Evolutionary conservation across 1,140 invertebrate genomes (phyloP).

Genomic region (Nasonia vitripennis): DNA sequence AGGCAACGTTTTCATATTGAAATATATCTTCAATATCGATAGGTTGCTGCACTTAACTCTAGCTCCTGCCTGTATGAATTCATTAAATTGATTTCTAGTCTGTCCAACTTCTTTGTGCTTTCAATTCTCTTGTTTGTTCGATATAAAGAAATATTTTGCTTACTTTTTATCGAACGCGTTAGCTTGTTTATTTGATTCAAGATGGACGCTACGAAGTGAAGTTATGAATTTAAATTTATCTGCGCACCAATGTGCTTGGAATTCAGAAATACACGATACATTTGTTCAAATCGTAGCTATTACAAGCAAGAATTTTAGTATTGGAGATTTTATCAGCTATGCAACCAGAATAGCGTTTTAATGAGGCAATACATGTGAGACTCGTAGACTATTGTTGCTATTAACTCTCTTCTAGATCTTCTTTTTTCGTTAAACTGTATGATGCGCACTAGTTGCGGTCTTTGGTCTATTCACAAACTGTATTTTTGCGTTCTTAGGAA

Average conservation of each 20-base stretch:
- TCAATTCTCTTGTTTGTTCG: background rate
- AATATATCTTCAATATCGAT: constrained; percentile 3
- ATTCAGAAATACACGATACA: constrained; percentile 4
- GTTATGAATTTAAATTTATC: constrained; percentile 37
- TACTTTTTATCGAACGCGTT: constrained; percentile 18
- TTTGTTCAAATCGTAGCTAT: constrained; percentile 40
- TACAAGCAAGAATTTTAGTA: constrained; percentile 8
- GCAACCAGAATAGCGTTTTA: constrained; percentile 1
- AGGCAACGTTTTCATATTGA: constrained; percentile 25
- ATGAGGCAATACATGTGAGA: background rate
- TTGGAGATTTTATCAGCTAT: constrained; percentile 11
- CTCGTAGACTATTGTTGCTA: background rate
- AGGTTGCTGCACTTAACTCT: background rate
- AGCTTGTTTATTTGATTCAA: constrained; percentile 30
- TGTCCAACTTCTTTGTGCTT: background rate
- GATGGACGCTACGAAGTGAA: constrained; percentile 26
- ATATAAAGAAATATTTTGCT: constrained; percentile 8
- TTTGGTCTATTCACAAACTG: constrained; percentile 40
- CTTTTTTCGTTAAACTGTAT: background rate
- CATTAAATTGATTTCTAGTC: background rate
- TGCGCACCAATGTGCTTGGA: constrained; percentile 16
- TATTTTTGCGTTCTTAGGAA: constrained; percentile 37
- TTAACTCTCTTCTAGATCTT: constrained; percentile 16
- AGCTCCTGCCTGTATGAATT: background rate
- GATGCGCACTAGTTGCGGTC: background rate